Evolutionary conservation across 2,797 vertebrate species (phyloP).

Genomic region (Mallotus villosus): DNA sequence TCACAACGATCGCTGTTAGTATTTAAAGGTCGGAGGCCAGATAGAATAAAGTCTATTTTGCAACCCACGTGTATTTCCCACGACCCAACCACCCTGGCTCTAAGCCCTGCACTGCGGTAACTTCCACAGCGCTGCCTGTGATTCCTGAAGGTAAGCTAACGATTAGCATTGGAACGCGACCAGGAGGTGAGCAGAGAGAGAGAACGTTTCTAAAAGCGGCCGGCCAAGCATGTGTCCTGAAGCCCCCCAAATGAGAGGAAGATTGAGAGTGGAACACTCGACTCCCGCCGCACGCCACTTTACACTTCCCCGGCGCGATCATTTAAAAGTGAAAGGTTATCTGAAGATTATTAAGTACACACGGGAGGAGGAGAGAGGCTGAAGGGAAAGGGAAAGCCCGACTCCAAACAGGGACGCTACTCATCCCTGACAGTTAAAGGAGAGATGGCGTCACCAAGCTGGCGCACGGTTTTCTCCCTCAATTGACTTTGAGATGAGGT

Average conservation of each 20-base stretch:
- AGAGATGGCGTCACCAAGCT: too few species aligned
- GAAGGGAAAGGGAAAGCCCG: neutral
- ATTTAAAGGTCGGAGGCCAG: too few species aligned
- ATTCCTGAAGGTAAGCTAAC: neutral
- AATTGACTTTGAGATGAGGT: too few species aligned
- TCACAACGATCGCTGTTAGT: too few species aligned
- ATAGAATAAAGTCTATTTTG: too few species aligned
- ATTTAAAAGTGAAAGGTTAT: slow-evolving; percentile 21
- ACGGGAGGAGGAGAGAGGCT: neutral
- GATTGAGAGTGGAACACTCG: neutral
- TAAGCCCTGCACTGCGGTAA: neutral
- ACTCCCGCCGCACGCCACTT: slow-evolving; percentile 1
- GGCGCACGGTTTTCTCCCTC: neutral
- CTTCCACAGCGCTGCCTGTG: neutral
- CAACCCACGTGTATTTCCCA: too few species aligned
- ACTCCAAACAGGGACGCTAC: neutral
- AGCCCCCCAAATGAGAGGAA: slow-evolving; percentile 3
- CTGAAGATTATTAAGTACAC: slow-evolving; percentile 6
- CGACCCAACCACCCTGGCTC: too few species aligned
- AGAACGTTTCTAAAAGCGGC: slow-evolving; percentile 6
- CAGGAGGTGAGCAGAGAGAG: slow-evolving; percentile 10
- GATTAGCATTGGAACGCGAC: neutral
- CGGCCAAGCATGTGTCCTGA: slow-evolving; percentile 2
- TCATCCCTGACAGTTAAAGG: neutral
- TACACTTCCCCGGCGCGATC: neutral